Percentiles rank a stretch among this genome's conserved stretches.
These are phyloP conservation scores for Ophioninae sp. DNA, from an alignment of 2,888 invertebrate genomes.

Conservation along the genomic window DNA sequence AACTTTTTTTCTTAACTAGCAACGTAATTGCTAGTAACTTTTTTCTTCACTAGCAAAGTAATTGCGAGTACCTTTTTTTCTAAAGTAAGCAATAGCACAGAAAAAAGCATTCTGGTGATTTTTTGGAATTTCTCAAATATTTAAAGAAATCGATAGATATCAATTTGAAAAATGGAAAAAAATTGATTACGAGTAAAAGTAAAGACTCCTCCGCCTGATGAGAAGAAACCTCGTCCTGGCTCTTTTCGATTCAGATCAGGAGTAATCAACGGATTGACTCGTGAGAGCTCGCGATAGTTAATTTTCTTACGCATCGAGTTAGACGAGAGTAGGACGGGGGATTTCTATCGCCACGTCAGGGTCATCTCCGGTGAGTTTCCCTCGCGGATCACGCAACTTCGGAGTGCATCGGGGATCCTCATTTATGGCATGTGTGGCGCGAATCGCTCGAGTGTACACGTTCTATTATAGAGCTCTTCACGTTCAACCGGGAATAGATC, in stretches of 20 bases:
- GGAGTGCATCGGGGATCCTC: constrained; percentile 22
- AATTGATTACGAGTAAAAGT: no score
- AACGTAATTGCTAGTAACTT: no score
- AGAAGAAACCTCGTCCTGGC: background rate
- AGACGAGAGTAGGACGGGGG: background rate
- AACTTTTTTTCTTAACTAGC: no score
- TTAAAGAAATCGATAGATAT: no score
- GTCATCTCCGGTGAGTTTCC: constrained; percentile 36
- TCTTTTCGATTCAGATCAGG: constrained; percentile 4
- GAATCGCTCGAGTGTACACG: constrained; percentile 27
- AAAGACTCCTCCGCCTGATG: no score
- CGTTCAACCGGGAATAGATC: constrained; percentile 58
- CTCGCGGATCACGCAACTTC: constrained; percentile 18
- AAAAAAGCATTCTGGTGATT: no score
- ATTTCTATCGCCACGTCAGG: constrained; percentile 30
- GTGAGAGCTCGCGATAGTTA: constrained; percentile 19
- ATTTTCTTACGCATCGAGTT: constrained; percentile 15
- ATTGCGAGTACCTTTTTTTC: no score
- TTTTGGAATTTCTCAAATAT: no score
- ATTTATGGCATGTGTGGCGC: constrained; percentile 50
- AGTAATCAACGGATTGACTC: constrained; percentile 5
- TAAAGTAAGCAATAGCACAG: no score
- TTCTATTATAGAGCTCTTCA: constrained; percentile 47
- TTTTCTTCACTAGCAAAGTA: no score
- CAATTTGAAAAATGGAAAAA: no score